Evolutionary conservation across 2,113 vertebrate genomes (phyloP), one percentile per base, ranked within the genome.

Genomic region (Nansenia antarctica): DNA sequence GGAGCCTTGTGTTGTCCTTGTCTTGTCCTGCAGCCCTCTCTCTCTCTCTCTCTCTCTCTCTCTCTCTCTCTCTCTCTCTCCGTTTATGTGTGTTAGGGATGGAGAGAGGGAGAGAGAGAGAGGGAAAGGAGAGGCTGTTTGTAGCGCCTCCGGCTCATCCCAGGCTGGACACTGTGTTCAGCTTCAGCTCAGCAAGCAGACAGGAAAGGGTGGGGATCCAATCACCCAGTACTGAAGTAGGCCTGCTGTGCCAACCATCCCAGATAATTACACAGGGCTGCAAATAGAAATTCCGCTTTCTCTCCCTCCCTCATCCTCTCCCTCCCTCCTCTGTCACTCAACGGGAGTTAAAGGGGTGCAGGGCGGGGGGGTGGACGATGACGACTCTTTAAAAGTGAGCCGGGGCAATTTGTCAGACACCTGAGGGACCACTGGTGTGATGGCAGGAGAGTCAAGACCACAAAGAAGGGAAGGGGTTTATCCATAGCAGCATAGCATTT

Each of bases 261-360:
- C 71, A 73, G 77, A 60, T 85, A 85, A 85, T 88, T 84, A 83
- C 65, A 80, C 65, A 22, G 67, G 60, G 76, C 81, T 71, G 66
- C 78, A 86, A 87, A 87, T 84, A 86, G 76, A 82, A 82, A 80
- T 22, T 57, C 73, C 39, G 57, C 70, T 76, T 68, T 80, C 66
- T 55, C 65, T 78, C 61, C 67, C 59, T 24, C 65, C 29, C 2
- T 22, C 29, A 42, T 65, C 32, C 53, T 76, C 68, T 78, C 15
- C 52, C 35, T 70, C 62, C 1, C 60, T 67, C 65, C 27, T 63
- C 9, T 39, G 71, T 52, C 5, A 12, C 59, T 75, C 35, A 63
- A 68, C 70, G 42, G 49, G 64, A 58, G 52, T 73, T 68, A 47
- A 35, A 58, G 61, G 61, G 34, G 34, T 7, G 35, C 5, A 11